Percentiles rank a stretch among this genome's conserved stretches.
These are phyloP conservation scores for Carcinoscorpius rotundicauda DNA, from an alignment of 1,140 invertebrate species.

Conservation along the genomic window DNA sequence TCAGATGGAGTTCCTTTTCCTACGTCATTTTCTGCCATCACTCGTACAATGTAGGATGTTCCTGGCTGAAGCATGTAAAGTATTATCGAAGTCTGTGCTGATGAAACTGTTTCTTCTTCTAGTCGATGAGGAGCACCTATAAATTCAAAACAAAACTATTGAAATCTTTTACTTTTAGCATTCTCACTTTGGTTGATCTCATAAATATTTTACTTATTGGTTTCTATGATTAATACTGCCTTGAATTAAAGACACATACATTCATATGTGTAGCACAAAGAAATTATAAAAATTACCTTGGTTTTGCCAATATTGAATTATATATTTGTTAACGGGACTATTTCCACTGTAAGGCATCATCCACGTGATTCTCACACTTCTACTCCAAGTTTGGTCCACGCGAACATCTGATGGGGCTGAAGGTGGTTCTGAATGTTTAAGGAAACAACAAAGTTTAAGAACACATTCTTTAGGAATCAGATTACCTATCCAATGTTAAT, in stretches of 20 bases:
- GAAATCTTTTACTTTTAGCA: too few relatives aligned
- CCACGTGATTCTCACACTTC: conserved; percentile 82
- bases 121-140: conserved; percentile 15
- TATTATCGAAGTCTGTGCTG: conserved; percentile 23
- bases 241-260: too few relatives aligned
- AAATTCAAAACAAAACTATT: neutral
- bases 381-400: conserved; percentile 78
- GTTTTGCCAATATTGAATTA: conserved; percentile 74
- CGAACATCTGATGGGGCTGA: conserved; percentile 81
- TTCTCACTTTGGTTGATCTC: too few relatives aligned
- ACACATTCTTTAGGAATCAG: too few relatives aligned
- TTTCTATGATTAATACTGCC: too few relatives aligned
- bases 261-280: too few relatives aligned
- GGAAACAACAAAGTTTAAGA: neutral
- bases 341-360: conserved; percentile 79
- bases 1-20: conserved; percentile 69
- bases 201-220: too few relatives aligned
- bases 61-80: conserved; percentile 32
- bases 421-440: conserved; percentile 56
- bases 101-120: conserved; percentile 19
- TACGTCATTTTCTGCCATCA: conserved; percentile 36
- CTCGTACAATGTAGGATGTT: conserved; percentile 32
- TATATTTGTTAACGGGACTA: conserved; percentile 76
- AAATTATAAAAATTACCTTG: conserved; percentile 35
- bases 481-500: too few relatives aligned